Conservation (phyloP, 2,113 vertebrate genomes). For the Chitala chitala region DNA sequence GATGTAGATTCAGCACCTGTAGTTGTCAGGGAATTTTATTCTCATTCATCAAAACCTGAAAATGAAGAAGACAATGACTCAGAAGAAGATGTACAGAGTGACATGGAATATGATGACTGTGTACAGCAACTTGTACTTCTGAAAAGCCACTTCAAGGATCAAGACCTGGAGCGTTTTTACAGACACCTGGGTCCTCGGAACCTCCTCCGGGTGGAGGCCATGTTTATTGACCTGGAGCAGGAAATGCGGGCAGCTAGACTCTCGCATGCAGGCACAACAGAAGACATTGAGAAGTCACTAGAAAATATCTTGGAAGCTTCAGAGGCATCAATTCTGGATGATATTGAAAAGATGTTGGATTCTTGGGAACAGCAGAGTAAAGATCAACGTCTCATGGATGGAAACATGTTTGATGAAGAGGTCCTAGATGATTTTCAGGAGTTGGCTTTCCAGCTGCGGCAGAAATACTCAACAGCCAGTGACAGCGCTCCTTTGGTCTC, state of each 20-base stretch:
- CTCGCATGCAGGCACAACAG: constrained; percentile 39
- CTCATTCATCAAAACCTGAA: background rate
- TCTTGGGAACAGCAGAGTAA: constrained; percentile 42
- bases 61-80: background rate
- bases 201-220: constrained; percentile 66
- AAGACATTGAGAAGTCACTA: constrained; percentile 66
- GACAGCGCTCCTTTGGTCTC: constrained; percentile 55
- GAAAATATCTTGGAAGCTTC: constrained; percentile 77
- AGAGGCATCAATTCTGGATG: constrained; percentile 71
- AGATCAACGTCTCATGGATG: constrained; percentile 49
- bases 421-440: constrained; percentile 86
- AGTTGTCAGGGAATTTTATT: background rate
- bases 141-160: constrained; percentile 67
- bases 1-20: background rate
- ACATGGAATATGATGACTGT: constrained; percentile 53
- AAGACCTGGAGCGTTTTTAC: constrained; percentile 58
- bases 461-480: constrained; percentile 64
- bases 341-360: constrained; percentile 75
- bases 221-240: constrained; percentile 74
- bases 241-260: constrained; percentile 63
- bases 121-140: constrained; percentile 62
- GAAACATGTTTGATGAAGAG: constrained; percentile 67
- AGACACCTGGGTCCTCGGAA: constrained; percentile 70
- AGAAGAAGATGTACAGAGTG: background rate
- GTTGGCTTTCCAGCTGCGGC: constrained; percentile 76